Evolutionary conservation across 2,797 vertebrate genomes (phyloP).

Genomic region (Smutsia temminckii): DNA sequence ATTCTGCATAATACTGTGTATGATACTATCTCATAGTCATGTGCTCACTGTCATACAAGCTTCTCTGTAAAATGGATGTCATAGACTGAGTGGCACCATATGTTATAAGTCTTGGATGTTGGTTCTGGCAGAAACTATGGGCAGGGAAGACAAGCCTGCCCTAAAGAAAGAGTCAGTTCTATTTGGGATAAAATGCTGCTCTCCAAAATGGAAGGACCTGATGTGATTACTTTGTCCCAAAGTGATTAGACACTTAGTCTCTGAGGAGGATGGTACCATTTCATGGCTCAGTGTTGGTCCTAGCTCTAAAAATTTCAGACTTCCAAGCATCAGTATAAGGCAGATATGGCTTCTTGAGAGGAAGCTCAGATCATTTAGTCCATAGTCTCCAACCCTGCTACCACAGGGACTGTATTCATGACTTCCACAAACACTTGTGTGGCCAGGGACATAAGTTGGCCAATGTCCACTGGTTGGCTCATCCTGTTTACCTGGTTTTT

Average conservation of each 20-base stretch:
- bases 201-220: neutral
- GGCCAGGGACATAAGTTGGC: neutral
- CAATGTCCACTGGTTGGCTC: neutral
- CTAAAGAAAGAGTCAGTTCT: neutral
- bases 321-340: neutral
- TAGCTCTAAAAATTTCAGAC: neutral
- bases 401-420: neutral
- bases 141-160: neutral
- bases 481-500: neutral
- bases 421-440: neutral
- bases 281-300: neutral
- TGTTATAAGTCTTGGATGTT: neutral
- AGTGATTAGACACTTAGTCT: neutral
- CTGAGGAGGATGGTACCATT: neutral
- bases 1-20: neutral
- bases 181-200: neutral
- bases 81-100: neutral
- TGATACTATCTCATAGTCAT: neutral
- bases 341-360: neutral
- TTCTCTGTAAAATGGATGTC: neutral
- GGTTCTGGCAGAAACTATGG: neutral
- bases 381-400: neutral
- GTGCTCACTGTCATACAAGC: neutral
- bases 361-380: neutral
- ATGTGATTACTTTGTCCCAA: neutral